Evolutionary conservation across 2,888 invertebrate species (phyloP).

Genomic region (Acrocera orbiculus): DNA sequence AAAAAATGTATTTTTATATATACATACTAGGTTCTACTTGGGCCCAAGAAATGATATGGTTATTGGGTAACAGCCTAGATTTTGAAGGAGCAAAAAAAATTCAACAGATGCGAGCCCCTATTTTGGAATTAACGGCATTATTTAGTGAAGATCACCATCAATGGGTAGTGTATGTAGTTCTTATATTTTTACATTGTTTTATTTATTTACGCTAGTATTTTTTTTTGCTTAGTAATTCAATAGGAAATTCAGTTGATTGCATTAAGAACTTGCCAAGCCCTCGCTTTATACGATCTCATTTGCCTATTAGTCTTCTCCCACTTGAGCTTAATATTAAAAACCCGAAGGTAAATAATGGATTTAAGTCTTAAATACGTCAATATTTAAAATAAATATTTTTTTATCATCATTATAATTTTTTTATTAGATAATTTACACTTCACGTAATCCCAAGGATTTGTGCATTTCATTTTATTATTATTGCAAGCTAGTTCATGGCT

Average conservation of each 20-base stretch:
- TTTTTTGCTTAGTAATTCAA: conserved; percentile 14
- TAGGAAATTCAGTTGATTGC: conserved; percentile 55
- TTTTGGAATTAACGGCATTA: conserved; percentile 51
- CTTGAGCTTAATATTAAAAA: conserved; percentile 42
- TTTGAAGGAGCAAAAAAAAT: conserved; percentile 50
- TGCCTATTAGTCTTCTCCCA: conserved; percentile 56
- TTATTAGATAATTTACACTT: conserved; percentile 64
- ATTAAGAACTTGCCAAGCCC: conserved; percentile 50
- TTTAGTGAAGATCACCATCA: conserved; percentile 42
- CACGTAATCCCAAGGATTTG: conserved; percentile 79
- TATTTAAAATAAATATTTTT: conserved; percentile 1
- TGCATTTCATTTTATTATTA: conserved; percentile 80
- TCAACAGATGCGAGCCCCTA: conserved; percentile 41
- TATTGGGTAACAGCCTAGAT: conserved; percentile 65
- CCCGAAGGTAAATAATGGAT: conserved; percentile 41
- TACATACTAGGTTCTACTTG: conserved; percentile 59
- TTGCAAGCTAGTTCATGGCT: conserved; percentile 50
- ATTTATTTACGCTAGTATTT: not conserved
- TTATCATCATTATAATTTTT: conserved; percentile 1
- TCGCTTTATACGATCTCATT: conserved; percentile 56
- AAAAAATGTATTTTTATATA: not conserved
- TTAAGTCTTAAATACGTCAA: not conserved
- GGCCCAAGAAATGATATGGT: conserved; percentile 87
- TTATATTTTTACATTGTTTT: not conserved
- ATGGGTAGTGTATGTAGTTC: conserved; percentile 39